Conservation (phyloP, 2,113 vertebrate genomes). For the Lophura nycthemera region DNA sequence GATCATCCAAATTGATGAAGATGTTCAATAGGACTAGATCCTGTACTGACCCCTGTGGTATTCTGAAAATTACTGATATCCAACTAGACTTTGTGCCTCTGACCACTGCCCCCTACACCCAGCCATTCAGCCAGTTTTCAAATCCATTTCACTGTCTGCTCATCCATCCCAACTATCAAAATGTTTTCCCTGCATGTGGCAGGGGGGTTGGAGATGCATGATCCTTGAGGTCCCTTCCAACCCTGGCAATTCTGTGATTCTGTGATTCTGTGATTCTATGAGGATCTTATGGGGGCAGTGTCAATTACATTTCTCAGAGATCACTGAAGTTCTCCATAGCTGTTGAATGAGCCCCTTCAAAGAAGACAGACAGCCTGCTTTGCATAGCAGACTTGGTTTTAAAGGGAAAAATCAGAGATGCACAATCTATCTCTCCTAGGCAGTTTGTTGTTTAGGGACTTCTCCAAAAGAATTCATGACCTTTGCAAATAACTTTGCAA, state of each 20-base stretch:
- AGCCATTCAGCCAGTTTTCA: background rate
- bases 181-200: no score
- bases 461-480: background rate
- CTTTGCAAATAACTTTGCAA: background rate
- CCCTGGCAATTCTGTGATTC: no score
- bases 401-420: background rate
- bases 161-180: background rate
- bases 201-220: no score
- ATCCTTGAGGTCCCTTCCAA: no score
- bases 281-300: background rate
- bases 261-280: no score
- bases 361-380: background rate
- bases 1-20: background rate
- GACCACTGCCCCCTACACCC: background rate
- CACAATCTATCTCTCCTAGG: background rate
- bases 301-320: background rate
- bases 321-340: background rate
- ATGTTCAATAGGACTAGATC: background rate
- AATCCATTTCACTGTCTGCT: background rate
- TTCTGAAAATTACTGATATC: background rate
- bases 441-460: background rate
- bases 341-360: background rate
- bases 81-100: background rate
- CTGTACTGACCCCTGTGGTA: background rate
- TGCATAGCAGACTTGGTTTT: background rate